Evolutionary conservation across 1,140 invertebrate species (phyloP).

Genomic region (Coelopa frigida): DNA sequence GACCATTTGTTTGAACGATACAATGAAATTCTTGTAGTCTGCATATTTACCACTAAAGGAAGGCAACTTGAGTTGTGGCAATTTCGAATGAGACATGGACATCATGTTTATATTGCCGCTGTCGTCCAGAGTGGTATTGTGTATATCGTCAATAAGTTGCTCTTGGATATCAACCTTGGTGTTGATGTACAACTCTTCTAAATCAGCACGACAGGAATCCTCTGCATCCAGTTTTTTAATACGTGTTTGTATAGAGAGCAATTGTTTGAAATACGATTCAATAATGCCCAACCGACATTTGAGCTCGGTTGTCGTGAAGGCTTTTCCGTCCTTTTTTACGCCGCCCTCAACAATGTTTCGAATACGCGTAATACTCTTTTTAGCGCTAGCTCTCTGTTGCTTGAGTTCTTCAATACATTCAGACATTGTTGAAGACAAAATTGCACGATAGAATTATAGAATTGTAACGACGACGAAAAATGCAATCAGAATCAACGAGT

Average conservation of each 20-base stretch:
- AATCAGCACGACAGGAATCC: background rate
- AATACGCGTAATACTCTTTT: slow-evolving; percentile 1
- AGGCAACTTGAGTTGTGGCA: slow-evolving; percentile 11
- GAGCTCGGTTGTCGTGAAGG: background rate
- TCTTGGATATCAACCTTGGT: no score
- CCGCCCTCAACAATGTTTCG: slow-evolving; percentile 7
- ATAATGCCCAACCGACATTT: slow-evolving; percentile 6
- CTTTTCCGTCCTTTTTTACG: no score
- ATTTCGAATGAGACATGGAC: slow-evolving; percentile 3
- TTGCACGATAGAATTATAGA: no score
- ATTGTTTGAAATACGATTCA: slow-evolving; percentile 6
- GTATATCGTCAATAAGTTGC: background rate
- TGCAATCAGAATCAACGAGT: no score
- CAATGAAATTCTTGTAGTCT: slow-evolving; percentile 10
- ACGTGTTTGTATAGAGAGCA: background rate
- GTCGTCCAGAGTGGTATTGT: background rate
- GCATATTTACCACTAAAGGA: slow-evolving; percentile 11
- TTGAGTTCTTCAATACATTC: no score
- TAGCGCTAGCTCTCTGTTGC: no score
- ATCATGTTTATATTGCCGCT: background rate
- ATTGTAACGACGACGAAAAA: no score
- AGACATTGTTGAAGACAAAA: no score
- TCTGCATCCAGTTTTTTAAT: background rate
- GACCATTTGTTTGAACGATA: slow-evolving; percentile 7
- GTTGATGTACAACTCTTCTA: slow-evolving; percentile 8